Base-by-base conservation (phyloP, 2,888 invertebrate species). In the Chromoteleia sp. region DNA sequence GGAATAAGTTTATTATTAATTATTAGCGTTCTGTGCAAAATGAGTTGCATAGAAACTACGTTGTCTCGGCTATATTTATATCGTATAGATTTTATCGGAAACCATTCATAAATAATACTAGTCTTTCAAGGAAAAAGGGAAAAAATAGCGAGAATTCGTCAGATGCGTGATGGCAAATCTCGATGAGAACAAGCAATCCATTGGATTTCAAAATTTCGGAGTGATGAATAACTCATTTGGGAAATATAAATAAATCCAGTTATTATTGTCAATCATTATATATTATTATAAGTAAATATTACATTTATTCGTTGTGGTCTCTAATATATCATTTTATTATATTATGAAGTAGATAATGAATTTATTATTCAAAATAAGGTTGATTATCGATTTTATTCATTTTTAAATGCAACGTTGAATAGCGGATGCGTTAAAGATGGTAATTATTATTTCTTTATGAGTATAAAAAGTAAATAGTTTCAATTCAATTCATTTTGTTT, bases 161-260 rank as follows among this genome's bases (percentile, higher is more conserved):
- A 58, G 65, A 59, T 67, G 58, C 59, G 52, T 76, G 68, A 76
- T 76, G 76, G 68, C 59, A 61, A 21, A 52, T 68, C 59, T 67
- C 59, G 33, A 48, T 41, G 21, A 15, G 67, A 54, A 54, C 54
- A 29, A 17, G 50, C 56, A 59, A 76, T 68, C 59, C 36, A 76
- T n/a, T n/a, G n/a, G n/a, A n/a, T 76, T 61, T 61, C 58, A 41
- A 76, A 68, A 68, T 68, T 68, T 61, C 54, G 54, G 8, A 54
- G 12, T 76, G 68, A 76, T 61, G 59, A 76, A 76, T 76, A 61
- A 41, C 67, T 67, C 50, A 17, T 50, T 58, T 39, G 30, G 12
- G 21, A 25, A 15, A 33, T 36, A 39, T 43, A 25, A 54, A 70
- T 45, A 45, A 68, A 70, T 76, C 45, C 45, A 52, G 54, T 61